These are phyloP conservation scores for Chlorops oryzae DNA, from an alignment of 1,140 invertebrate species.

Conservation along the genomic window DNA sequence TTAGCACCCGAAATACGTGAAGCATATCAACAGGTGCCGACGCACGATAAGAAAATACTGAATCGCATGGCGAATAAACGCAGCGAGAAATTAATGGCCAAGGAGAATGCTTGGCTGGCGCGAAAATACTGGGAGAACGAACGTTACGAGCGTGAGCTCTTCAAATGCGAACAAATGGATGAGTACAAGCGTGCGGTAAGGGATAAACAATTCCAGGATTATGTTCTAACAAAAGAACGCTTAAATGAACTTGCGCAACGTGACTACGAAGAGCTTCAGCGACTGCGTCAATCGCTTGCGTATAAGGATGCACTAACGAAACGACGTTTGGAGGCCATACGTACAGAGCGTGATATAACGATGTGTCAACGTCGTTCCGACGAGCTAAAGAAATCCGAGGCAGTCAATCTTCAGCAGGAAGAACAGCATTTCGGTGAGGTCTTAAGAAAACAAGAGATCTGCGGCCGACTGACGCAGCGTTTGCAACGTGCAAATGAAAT, in stretches of 20 bases:
- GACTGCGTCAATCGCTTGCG: slow-evolving; percentile 27
- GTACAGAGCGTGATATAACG: slow-evolving; percentile 30
- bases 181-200: slow-evolving; percentile 39
- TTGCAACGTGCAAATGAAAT: slow-evolving; percentile 35
- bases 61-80: slow-evolving; percentile 45
- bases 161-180: slow-evolving; percentile 40
- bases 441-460: slow-evolving; percentile 35
- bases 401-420: slow-evolving; percentile 34
- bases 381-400: slow-evolving; percentile 34
- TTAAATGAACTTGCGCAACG: slow-evolving; percentile 34
- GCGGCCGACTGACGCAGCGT: slow-evolving; percentile 30
- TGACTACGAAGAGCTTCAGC: slow-evolving; percentile 31
- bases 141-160: slow-evolving; percentile 33
- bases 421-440: slow-evolving; percentile 37
- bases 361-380: slow-evolving; percentile 32
- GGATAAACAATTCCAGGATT: slow-evolving; percentile 44
- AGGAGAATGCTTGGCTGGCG: slow-evolving; percentile 44
- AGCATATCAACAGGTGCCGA: slow-evolving; percentile 34
- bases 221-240: slow-evolving; percentile 33
- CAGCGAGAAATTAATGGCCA: slow-evolving; percentile 31
- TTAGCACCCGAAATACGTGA: slow-evolving; percentile 31
- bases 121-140: slow-evolving; percentile 46
- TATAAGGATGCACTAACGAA: slow-evolving; percentile 33
- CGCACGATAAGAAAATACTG: slow-evolving; percentile 42
- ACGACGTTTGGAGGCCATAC: slow-evolving; percentile 26